A percentile compares a stretch with the other conserved stretches of the same genome.
These are phyloP conservation scores for Gephyroberyx darwinii DNA, from an alignment of 2,797 vertebrate genomes.

Conservation along the genomic window DNA sequence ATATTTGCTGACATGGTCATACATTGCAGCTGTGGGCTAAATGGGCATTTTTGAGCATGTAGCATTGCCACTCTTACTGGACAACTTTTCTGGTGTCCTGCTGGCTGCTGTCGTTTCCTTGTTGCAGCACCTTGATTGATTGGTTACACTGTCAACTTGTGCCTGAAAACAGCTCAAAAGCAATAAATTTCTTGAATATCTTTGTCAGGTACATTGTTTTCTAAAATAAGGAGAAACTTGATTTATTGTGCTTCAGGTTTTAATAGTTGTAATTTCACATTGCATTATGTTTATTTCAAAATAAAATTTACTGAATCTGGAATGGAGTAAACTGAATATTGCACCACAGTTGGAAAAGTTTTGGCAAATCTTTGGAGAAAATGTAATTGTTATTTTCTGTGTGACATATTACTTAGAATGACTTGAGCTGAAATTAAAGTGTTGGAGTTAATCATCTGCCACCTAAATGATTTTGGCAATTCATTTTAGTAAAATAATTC, in stretches of 20 bases:
- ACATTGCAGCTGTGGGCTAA: conserved; percentile 29
- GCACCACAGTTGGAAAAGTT: background rate
- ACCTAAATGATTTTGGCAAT: background rate
- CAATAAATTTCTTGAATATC: conserved; percentile 10
- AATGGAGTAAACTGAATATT: background rate
- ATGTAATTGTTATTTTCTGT: conserved; percentile 21
- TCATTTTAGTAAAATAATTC: conserved; percentile 10
- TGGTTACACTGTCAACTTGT: conserved; percentile 29
- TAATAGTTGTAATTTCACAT: conserved; percentile 35
- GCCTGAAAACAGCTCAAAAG: conserved; percentile 30
- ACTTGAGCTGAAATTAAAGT: conserved; percentile 9
- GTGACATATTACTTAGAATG: conserved; percentile 4
- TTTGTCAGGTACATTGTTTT: conserved; percentile 17
- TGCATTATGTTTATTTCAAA: conserved; percentile 30
- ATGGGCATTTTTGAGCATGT: conserved; percentile 28
- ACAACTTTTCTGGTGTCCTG: conserved; percentile 7
- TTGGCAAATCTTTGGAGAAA: conserved; percentile 15
- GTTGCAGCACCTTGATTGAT: conserved; percentile 43
- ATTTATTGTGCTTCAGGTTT: conserved; percentile 33
- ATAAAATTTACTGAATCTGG: conserved; percentile 39
- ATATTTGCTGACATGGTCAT: conserved; percentile 56
- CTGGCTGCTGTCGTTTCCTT: conserved; percentile 40
- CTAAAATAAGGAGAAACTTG: conserved; percentile 21
- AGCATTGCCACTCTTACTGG: conserved; percentile 5
- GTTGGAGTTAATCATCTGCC: background rate